These are phyloP conservation scores for Lucilia sericata DNA, from an alignment of 1,140 invertebrate genomes.

Conservation along the genomic window DNA sequence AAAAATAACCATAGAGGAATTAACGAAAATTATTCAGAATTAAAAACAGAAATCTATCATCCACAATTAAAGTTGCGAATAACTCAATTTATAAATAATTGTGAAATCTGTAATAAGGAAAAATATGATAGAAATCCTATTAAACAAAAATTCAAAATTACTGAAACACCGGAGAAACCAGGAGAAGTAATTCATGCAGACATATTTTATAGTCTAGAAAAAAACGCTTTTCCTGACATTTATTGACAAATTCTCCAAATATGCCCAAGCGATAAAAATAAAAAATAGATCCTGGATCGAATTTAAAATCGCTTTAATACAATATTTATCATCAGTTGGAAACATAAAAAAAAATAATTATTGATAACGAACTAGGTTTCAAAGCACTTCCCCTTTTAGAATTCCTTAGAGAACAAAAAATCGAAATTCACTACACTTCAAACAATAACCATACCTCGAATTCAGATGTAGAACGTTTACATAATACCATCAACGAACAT, in stretches of 20 bases:
- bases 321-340: not conserved
- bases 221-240: slow-evolving; percentile 20
- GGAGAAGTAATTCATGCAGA: slow-evolving; percentile 42
- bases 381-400: slow-evolving; percentile 5
- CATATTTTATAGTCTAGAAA: slow-evolving; percentile 22
- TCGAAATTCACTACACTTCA: not conserved
- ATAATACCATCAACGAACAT: slow-evolving; percentile 27
- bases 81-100: slow-evolving; percentile 40
- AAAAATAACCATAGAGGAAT: slow-evolving; percentile 46
- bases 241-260: slow-evolving; percentile 34
- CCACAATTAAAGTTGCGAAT: slow-evolving; percentile 38
- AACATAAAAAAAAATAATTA: slow-evolving; percentile 34
- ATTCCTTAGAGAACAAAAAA: slow-evolving; percentile 10
- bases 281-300: slow-evolving; percentile 15
- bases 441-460: no score
- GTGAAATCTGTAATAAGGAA: slow-evolving; percentile 33
- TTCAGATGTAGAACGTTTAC: slow-evolving; percentile 17
- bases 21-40: slow-evolving; percentile 28
- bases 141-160: slow-evolving; percentile 31
- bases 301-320: slow-evolving; percentile 4
- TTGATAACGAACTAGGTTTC: slow-evolving; percentile 31
- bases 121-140: slow-evolving; percentile 40
- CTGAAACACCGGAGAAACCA: slow-evolving; percentile 33
- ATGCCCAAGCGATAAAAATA: not conserved
- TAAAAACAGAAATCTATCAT: slow-evolving; percentile 39